phyloP scores from a whole-genome alignment of 2,888 invertebrate species.

The Apantesis nais region DNA sequence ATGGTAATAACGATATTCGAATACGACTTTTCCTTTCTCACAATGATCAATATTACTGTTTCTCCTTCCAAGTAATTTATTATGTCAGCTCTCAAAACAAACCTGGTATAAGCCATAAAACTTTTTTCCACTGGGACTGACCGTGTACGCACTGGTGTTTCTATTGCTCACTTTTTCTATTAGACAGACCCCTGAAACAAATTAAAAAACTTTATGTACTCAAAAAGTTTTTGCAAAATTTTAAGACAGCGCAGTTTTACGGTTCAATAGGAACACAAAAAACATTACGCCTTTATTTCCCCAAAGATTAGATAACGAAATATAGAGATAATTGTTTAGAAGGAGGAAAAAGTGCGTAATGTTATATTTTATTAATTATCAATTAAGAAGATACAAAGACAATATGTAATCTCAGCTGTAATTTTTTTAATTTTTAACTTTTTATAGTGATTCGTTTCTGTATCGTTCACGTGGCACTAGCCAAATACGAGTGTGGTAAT shows the following conservation, averaged over 20 bases:
- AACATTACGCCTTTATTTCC: slow-evolving; percentile 13
- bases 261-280: background rate
- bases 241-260: slow-evolving; percentile 2
- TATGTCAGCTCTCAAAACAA: slow-evolving; percentile 19
- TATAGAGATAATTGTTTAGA: background rate
- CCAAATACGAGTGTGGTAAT: no score
- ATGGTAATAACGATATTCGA: background rate
- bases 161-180: slow-evolving; percentile 78
- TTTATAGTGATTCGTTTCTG: no score
- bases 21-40: background rate
- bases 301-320: background rate
- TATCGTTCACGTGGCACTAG: no score
- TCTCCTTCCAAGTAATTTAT: background rate
- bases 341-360: background rate
- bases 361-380: background rate
- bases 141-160: slow-evolving; percentile 61
- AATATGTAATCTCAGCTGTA: no score
- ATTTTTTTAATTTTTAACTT: no score
- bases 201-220: slow-evolving; percentile 12
- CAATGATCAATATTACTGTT: background rate
- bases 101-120: slow-evolving; percentile 79
- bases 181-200: slow-evolving; percentile 77
- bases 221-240: slow-evolving; percentile 16
- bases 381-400: background rate
- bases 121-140: slow-evolving; percentile 69